Conservation (phyloP, 2,888 invertebrate genomes). For the Pachycephus smyrnensis region DNA sequence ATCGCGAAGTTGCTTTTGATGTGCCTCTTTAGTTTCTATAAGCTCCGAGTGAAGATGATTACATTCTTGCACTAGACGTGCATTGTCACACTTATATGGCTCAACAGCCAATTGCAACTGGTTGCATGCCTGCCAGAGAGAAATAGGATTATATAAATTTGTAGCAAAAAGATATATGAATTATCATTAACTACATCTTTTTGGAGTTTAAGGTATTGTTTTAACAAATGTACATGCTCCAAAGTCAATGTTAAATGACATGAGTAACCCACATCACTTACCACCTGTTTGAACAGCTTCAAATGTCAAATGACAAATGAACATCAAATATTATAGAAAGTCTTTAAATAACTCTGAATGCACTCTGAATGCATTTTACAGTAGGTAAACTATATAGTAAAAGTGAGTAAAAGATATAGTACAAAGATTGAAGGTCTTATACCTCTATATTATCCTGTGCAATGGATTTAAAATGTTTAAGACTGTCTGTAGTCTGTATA, state of each 20-base stretch:
- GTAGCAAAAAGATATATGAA: not conserved
- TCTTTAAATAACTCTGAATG: not conserved
- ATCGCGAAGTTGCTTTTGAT: conserved; percentile 71
- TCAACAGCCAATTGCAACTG: conserved; percentile 78
- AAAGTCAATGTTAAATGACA: not conserved
- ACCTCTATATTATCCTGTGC: conserved; percentile 78
- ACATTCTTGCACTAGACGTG: conserved; percentile 80
- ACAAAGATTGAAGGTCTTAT: conserved; percentile 26
- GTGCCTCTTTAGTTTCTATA: conserved; percentile 75
- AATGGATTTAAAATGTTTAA: conserved; percentile 85
- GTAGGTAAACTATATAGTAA: conserved; percentile 11
- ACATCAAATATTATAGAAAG: not conserved
- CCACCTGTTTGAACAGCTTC: not conserved
- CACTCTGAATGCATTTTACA: not conserved
- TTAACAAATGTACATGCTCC: not conserved
- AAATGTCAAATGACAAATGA: conserved; percentile 3
- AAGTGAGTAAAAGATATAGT: conserved; percentile 14
- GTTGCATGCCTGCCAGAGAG: conserved; percentile 72
- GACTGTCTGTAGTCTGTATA: conserved; percentile 87
- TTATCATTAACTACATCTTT: not conserved
- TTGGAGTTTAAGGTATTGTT: not conserved
- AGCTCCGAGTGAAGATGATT: conserved; percentile 79
- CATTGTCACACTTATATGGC: conserved; percentile 85
- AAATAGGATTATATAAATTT: not conserved
- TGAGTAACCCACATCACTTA: not conserved